Conservation (phyloP, 2,888 invertebrate species). For the Protodeltote pygarga region DNA sequence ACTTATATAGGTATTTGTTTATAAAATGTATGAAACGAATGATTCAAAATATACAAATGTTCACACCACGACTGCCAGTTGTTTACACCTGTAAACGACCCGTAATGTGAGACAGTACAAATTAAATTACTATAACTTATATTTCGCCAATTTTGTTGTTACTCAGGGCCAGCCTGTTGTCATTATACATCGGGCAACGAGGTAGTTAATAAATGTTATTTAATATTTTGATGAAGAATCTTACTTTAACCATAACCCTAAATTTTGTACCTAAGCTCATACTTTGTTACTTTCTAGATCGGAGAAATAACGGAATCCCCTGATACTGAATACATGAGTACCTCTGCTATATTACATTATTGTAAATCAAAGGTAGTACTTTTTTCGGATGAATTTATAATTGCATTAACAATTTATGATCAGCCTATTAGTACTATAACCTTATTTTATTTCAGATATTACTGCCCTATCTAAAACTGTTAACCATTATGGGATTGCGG, state of each 20-base stretch:
- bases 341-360: conserved; percentile 92
- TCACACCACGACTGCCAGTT: background rate
- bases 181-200: too few species aligned
- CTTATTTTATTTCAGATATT: conserved; percentile 86
- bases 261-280: too few species aligned
- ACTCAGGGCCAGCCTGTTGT: too few species aligned
- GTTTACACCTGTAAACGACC: background rate
- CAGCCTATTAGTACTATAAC: background rate
- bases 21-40: too few species aligned
- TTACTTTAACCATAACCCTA: too few species aligned
- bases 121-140: too few species aligned
- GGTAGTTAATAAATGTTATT: too few species aligned
- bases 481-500: conserved; percentile 92
- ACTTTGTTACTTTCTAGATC: conserved; percentile 78
- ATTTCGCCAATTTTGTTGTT: too few species aligned
- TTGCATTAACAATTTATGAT: background rate
- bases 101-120: too few species aligned
- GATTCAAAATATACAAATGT: too few species aligned
- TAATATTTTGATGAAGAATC: too few species aligned
- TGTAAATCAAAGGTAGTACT: conserved; percentile 90
- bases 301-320: conserved; percentile 91
- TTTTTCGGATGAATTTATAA: background rate
- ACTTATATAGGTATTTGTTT: too few species aligned
- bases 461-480: conserved; percentile 90
- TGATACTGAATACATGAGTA: conserved; percentile 89